Conservation (phyloP, 2,113 vertebrate species). For the Neopipo cinnamomea region DNA sequence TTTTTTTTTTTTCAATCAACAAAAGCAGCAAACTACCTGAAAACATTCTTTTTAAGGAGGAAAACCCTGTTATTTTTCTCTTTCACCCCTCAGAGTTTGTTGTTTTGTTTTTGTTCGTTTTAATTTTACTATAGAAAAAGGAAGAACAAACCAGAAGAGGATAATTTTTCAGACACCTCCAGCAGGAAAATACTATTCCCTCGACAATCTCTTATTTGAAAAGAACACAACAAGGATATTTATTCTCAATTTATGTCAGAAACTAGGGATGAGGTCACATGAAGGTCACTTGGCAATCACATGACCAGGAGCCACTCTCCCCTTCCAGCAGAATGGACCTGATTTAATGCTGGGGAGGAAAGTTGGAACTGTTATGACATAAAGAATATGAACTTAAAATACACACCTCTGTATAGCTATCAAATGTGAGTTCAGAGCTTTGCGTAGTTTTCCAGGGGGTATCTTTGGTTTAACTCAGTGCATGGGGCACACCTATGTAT, state of each 20-base stretch:
- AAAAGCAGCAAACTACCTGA: not conserved
- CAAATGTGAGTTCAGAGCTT: not conserved
- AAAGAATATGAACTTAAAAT: not conserved
- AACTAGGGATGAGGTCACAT: not conserved
- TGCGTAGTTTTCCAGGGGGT: not conserved
- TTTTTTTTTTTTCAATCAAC: not conserved
- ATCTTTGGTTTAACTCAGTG: not conserved
- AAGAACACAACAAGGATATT: not conserved
- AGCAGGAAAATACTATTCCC: not conserved
- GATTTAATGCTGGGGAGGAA: not conserved
- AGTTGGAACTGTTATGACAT: not conserved
- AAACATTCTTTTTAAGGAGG: not conserved
- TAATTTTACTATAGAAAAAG: not conserved
- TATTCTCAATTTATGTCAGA: not conserved
- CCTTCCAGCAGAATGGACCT: not conserved
- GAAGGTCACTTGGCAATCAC: not conserved
- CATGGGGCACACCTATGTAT: not conserved
- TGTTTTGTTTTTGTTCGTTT: not conserved
- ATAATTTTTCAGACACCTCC: not conserved
- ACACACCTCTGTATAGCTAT: not conserved
- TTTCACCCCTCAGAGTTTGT: not conserved
- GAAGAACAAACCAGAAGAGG: not conserved
- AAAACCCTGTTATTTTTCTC: not conserved
- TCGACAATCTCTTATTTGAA: not conserved
- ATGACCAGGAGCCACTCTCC: not conserved